Percentiles rank a stretch among this genome's conserved stretches.
phyloP scores from a whole-genome alignment of 2,888 invertebrate genomes.

The Thysanoteuthis rhombus region DNA sequence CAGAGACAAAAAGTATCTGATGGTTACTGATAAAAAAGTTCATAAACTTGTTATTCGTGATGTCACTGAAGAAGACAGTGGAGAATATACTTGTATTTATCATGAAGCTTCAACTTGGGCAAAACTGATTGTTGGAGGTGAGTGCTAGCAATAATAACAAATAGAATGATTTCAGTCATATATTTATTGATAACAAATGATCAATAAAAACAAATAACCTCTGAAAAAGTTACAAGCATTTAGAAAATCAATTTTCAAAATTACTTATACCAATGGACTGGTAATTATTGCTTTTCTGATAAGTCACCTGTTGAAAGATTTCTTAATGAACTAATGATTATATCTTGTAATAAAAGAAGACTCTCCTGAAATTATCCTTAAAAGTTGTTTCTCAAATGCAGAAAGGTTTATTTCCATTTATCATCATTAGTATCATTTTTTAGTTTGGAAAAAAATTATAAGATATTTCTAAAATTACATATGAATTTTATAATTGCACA shows the following conservation, averaged over 20 bases:
- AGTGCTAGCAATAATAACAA: background rate
- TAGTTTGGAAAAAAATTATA: too few species aligned
- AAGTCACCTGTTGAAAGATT: background rate
- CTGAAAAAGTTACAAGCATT: background rate
- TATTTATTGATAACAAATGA: background rate
- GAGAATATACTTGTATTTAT: background rate
- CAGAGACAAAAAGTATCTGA: background rate
- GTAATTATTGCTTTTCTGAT: background rate
- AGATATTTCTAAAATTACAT: too few species aligned
- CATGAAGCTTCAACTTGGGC: conserved; percentile 1
- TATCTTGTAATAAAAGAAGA: too few species aligned
- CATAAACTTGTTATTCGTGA: conserved; percentile 25
- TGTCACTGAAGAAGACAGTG: conserved; percentile 13
- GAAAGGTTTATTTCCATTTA: too few species aligned
- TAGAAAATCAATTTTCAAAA: background rate
- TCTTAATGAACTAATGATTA: background rate
- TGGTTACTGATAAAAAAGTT: conserved; percentile 20
- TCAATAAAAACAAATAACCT: background rate
- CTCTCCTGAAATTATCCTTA: too few species aligned
- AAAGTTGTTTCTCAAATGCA: too few species aligned
- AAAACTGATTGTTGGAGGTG: background rate
- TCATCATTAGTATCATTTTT: too few species aligned
- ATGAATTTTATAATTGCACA: too few species aligned
- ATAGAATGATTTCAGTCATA: background rate
- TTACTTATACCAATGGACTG: background rate